Evolutionary conservation across 2,797 vertebrate genomes (phyloP).

Genomic region (Selene dorsalis): DNA sequence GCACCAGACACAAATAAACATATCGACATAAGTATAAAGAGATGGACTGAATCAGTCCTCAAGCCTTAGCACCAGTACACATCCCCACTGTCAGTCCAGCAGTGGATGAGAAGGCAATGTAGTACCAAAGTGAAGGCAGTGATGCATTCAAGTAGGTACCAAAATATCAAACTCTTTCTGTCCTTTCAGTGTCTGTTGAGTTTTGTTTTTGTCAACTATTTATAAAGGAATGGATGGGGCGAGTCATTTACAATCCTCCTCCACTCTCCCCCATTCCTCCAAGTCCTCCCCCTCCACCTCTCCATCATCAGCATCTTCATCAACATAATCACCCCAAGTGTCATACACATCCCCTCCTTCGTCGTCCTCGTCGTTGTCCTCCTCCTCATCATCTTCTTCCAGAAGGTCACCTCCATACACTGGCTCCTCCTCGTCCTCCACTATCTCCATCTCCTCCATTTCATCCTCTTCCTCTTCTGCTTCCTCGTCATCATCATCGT

Average conservation of each 20-base stretch:
- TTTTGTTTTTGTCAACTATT: conserved; percentile 34
- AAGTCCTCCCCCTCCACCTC: conserved; percentile 73
- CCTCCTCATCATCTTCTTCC: conserved; percentile 59
- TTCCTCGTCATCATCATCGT: conserved; percentile 35
- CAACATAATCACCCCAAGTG: conserved; percentile 67
- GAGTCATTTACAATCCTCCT: conserved; percentile 75
- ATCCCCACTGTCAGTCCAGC: conserved; percentile 70
- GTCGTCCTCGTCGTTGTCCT: conserved; percentile 56
- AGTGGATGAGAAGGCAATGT: conserved; percentile 79
- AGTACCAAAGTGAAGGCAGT: conserved; percentile 77
- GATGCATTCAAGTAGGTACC: conserved; percentile 76
- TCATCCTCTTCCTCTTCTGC: conserved; percentile 56
- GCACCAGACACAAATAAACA: conserved; percentile 86
- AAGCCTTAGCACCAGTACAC: conserved; percentile 83
- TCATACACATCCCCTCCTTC: conserved; percentile 59
- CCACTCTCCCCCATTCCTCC: conserved; percentile 74
- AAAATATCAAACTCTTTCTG: conserved; percentile 66
- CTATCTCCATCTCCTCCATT: conserved; percentile 65
- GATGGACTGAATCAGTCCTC: conserved; percentile 68
- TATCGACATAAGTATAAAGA: conserved; percentile 78
- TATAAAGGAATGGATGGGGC: conserved; percentile 30
- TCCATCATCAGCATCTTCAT: conserved; percentile 69
- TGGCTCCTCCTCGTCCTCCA: conserved; percentile 62
- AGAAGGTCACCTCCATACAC: conserved; percentile 55
- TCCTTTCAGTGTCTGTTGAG: conserved; percentile 48